Conservation (phyloP, 2,797 vertebrate genomes). For the Ctenochaetus hawaiiensis region DNA sequence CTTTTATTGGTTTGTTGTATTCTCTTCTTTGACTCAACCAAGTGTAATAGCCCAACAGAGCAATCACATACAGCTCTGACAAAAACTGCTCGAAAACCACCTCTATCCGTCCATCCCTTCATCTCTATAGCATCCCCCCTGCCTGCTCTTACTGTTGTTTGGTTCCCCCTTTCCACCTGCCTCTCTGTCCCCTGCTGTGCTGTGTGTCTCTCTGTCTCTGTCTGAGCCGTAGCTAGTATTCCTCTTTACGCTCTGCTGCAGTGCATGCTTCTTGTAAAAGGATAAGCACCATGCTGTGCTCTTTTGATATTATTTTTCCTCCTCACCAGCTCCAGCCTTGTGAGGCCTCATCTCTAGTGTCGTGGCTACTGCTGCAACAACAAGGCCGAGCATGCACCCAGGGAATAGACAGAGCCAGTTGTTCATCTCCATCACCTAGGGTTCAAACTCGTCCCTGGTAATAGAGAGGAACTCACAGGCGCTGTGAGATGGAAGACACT, state of each 20-base stretch:
- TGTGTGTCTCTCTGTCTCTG: conserved; percentile 59
- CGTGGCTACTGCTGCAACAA: conserved; percentile 71
- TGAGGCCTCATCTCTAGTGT: conserved; percentile 75
- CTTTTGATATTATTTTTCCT: conserved; percentile 82
- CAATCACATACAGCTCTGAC: conserved; percentile 57
- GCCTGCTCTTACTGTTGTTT: conserved; percentile 65
- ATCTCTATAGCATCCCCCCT: conserved; percentile 51
- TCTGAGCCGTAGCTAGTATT: conserved; percentile 69
- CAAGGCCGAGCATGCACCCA: conserved; percentile 63
- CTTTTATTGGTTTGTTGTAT: conserved; percentile 32
- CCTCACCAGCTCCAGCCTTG: conserved; percentile 69
- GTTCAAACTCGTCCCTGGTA: conserved; percentile 69
- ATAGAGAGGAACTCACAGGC: conserved; percentile 57
- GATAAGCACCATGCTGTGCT: conserved; percentile 79
- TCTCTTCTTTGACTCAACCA: conserved; percentile 44
- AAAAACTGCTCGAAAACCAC: conserved; percentile 57
- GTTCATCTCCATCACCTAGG: conserved; percentile 70
- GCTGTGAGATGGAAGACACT: conserved; percentile 63
- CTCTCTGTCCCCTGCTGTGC: conserved; percentile 66
- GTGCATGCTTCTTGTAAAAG: conserved; percentile 78
- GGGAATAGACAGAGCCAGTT: conserved; percentile 70
- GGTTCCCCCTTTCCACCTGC: conserved; percentile 66
- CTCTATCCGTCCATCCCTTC: conserved; percentile 62
- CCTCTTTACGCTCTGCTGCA: conserved; percentile 71
- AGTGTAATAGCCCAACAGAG: conserved; percentile 55